These are phyloP conservation scores for Sebastes wilsoni DNA, from an alignment of 2,797 vertebrate genomes.

Conservation along the genomic window DNA sequence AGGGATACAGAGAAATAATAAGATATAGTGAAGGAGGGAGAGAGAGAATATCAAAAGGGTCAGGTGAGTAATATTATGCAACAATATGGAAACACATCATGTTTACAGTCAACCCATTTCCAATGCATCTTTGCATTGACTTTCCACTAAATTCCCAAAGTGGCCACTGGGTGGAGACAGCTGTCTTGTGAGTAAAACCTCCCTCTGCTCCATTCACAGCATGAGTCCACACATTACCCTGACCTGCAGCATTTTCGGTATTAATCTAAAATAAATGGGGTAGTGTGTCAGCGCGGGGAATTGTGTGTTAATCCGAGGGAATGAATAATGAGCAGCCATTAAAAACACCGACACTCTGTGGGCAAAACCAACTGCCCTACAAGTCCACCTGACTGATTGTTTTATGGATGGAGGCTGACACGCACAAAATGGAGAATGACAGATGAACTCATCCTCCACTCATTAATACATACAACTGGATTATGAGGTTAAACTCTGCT, in stretches of 20 bases:
- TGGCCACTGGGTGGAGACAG: conserved; percentile 83
- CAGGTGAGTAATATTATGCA: conserved; percentile 49
- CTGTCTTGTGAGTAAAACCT: conserved; percentile 61
- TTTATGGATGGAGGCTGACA: conserved; percentile 69
- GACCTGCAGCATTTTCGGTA: conserved; percentile 71
- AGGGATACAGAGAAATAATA: conserved; percentile 20
- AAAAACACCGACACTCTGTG: conserved; percentile 51
- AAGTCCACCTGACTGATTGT: conserved; percentile 71
- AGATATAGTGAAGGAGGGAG: conserved; percentile 5
- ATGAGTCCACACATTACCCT: conserved; percentile 39
- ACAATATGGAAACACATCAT: conserved; percentile 44
- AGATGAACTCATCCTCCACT: conserved; percentile 69
- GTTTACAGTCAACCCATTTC: conserved; percentile 6
- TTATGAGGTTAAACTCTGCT: conserved; percentile 66
- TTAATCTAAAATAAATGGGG: conserved; percentile 74
- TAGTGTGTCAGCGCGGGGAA: conserved; percentile 62
- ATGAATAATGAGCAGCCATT: conserved; percentile 71
- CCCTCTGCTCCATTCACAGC: conserved; percentile 21
- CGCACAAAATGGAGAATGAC: conserved; percentile 66
- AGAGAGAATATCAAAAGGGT: conserved; percentile 16
- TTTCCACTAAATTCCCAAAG: conserved; percentile 18
- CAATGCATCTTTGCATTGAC: not conserved
- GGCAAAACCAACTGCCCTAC: conserved; percentile 43
- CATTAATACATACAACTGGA: conserved; percentile 73
- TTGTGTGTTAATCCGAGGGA: conserved; percentile 70